Conservation (phyloP, 2,888 invertebrate genomes). For the Thymelicus lineola region DNA sequence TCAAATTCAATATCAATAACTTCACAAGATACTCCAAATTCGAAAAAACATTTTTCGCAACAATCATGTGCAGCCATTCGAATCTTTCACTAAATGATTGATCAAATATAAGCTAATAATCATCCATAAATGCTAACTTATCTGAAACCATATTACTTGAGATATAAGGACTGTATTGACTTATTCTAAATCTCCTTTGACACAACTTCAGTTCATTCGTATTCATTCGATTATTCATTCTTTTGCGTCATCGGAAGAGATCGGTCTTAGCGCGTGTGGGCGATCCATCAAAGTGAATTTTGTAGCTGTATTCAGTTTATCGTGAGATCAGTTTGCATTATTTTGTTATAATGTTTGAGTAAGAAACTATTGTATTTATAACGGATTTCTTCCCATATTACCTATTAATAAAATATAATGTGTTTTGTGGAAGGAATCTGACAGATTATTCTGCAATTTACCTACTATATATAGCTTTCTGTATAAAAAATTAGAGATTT, state of each 20-base stretch:
- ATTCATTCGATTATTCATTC: conserved; percentile 54
- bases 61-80: conserved; percentile 21
- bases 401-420: too few relatives aligned
- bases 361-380: not conserved
- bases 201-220: conserved; percentile 38
- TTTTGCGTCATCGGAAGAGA: conserved; percentile 63
- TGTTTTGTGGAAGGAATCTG: too few relatives aligned
- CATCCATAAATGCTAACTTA: not conserved
- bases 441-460: too few relatives aligned
- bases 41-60: conserved; percentile 16
- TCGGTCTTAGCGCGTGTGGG: conserved; percentile 66
- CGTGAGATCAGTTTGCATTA: conserved; percentile 24
- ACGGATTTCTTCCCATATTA: too few relatives aligned
- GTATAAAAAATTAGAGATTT: too few relatives aligned
- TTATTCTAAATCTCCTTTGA: not conserved
- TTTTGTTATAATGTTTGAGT: conserved; percentile 12
- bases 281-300: conserved; percentile 66
- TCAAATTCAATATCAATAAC: conserved; percentile 5
- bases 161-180: conserved; percentile 3
- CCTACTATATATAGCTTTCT: too few relatives aligned
- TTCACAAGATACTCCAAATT: conserved; percentile 16
- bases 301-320: conserved; percentile 27
- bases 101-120: conserved; percentile 29
- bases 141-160: not conserved
- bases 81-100: conserved; percentile 36